Percentiles rank a stretch among this genome's conserved stretches.
Evolutionary conservation across 1,140 invertebrate genomes (phyloP).

Genomic region (Ips nitidus): DNA sequence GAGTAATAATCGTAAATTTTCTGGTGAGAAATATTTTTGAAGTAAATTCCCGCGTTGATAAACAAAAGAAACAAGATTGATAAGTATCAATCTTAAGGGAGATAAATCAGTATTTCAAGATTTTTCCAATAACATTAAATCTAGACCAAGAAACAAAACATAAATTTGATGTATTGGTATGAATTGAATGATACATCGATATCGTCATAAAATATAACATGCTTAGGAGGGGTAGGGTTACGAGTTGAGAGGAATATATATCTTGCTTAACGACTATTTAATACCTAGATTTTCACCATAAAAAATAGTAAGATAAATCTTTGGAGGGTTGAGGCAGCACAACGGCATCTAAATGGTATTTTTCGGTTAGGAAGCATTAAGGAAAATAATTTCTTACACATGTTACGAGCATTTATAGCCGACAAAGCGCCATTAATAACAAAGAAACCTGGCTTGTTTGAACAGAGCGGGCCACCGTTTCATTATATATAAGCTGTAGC

Average conservation of each 20-base stretch:
- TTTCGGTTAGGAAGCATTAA: conserved; percentile 37
- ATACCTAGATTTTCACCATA: conserved; percentile 19
- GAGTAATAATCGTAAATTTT: no score
- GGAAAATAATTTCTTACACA: conserved; percentile 40
- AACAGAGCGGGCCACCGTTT: conserved; percentile 37
- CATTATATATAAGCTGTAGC: conserved; percentile 37
- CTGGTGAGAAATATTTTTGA: no score
- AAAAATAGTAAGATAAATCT: conserved; percentile 29
- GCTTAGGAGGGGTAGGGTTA: neutral
- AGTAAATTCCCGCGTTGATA: no score
- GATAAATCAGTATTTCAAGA: conserved; percentile 16
- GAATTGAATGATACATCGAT: conserved; percentile 1
- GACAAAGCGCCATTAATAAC: conserved; percentile 39
- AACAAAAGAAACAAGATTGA: no score
- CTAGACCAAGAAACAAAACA: conserved; percentile 1
- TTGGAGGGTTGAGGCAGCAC: conserved; percentile 6
- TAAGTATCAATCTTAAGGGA: neutral
- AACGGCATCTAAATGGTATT: conserved; percentile 28
- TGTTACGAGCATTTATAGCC: conserved; percentile 40
- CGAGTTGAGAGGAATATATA: conserved; percentile 11
- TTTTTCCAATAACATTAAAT: conserved; percentile 1
- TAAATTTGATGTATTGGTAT: conserved; percentile 8
- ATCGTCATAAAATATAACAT: conserved; percentile 11
- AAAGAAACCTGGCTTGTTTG: conserved; percentile 38
- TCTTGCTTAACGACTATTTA: conserved; percentile 26